Evolutionary conservation across 2,888 invertebrate genomes (phyloP).

Genomic region (Drosophila seclusa): DNA sequence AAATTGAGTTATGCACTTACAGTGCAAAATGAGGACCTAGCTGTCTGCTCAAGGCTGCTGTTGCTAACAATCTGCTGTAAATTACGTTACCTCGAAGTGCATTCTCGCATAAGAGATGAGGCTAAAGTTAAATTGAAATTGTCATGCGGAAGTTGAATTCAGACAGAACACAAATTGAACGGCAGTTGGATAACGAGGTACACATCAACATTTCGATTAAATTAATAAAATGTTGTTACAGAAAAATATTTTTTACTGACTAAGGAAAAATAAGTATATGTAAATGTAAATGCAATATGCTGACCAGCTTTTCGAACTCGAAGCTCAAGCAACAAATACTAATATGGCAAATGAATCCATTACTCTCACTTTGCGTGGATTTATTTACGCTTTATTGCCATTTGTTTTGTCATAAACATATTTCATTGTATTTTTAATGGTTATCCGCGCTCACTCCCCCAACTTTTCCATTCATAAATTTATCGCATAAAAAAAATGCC

Average conservation of each 20-base stretch:
- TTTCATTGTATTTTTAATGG: constrained; percentile 61
- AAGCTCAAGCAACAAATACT: constrained; percentile 10
- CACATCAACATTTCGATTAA: background rate
- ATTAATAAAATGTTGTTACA: background rate
- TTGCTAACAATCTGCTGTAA: constrained; percentile 53
- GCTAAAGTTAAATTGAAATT: constrained; percentile 14
- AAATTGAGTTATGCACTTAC: constrained; percentile 73
- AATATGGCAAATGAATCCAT: constrained; percentile 36
- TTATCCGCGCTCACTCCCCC: constrained; percentile 45
- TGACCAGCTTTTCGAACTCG: constrained; percentile 6
- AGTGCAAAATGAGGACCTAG: constrained; percentile 14
- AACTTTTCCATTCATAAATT: constrained; percentile 57
- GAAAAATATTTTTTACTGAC: constrained; percentile 1
- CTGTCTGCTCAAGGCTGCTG: constrained; percentile 34
- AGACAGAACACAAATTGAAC: background rate
- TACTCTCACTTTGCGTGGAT: constrained; percentile 56
- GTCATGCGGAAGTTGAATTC: constrained; percentile 27
- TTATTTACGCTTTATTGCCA: constrained; percentile 70
- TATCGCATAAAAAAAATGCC: constrained; percentile 41
- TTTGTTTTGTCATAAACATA: constrained; percentile 75
- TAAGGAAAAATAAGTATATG: background rate
- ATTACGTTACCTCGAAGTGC: constrained; percentile 36
- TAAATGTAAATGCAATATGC: background rate
- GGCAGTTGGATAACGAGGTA: background rate
- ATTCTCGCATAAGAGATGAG: constrained; percentile 27